Percentiles rank a stretch among this genome's conserved stretches.
These are phyloP conservation scores for Trichechus manatus DNA, from an alignment of 2,113 vertebrate genomes.

Conservation along the genomic window DNA sequence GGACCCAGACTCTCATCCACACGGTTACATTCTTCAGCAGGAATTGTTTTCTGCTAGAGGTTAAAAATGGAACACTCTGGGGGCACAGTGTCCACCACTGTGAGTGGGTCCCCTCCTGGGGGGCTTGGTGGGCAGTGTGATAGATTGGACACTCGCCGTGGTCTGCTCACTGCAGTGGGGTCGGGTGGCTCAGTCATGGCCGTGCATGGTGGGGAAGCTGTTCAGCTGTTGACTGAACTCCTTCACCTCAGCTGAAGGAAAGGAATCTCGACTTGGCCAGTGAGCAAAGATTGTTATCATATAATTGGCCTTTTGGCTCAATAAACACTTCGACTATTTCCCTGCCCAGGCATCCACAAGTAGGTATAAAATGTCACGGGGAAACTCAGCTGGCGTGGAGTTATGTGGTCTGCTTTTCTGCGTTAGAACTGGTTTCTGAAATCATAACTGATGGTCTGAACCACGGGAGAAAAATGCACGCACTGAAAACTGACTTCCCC, in stretches of 20 bases:
- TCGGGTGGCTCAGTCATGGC: neutral
- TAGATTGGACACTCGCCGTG: neutral
- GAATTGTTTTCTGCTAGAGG: constrained; percentile 3
- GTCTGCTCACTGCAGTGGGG: neutral
- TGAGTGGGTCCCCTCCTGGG: neutral
- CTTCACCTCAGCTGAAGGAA: no score
- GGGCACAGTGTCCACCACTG: neutral
- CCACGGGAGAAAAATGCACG: neutral
- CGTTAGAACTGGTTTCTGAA: constrained; percentile 19
- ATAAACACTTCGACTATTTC: neutral
- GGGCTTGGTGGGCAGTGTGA: neutral
- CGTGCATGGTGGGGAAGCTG: no score
- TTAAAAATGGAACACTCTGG: neutral
- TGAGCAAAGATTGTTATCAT: no score
- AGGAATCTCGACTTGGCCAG: no score
- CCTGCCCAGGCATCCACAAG: neutral
- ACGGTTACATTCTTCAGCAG: neutral
- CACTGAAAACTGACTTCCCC: neutral
- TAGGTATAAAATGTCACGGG: neutral
- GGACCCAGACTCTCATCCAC: constrained; percentile 5
- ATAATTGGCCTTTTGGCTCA: no score
- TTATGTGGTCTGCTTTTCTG: neutral
- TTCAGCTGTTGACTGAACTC: no score
- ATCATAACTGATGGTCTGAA: neutral
- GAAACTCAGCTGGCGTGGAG: no score